A percentile compares a stretch with the other conserved stretches of the same genome.
Conservation (phyloP, 2,888 invertebrate genomes). For the Anodontia alba region DNA sequence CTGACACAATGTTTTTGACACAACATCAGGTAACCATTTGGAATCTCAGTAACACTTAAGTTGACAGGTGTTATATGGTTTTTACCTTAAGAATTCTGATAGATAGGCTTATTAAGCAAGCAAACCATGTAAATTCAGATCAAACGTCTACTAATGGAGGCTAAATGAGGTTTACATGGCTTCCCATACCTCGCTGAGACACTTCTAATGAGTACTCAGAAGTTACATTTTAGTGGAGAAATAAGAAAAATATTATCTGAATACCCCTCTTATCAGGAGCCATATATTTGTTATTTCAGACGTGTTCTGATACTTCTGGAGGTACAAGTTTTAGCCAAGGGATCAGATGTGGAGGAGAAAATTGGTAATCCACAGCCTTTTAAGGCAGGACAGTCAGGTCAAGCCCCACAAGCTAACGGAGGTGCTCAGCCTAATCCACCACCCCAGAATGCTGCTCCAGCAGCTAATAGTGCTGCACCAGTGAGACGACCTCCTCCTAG, state of each 20-base stretch:
- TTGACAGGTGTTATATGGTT: no score
- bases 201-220: neutral
- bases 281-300: slow-evolving; percentile 86
- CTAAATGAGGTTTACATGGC: no score
- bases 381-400: slow-evolving; percentile 60
- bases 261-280: no score
- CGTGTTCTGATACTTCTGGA: slow-evolving; percentile 94
- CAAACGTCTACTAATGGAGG: no score
- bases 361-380: slow-evolving; percentile 91
- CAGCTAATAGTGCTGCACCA: neutral
- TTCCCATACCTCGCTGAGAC: neutral
- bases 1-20: no score
- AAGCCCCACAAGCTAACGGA: neutral
- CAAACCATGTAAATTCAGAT: no score
- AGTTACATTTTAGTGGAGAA: neutral
- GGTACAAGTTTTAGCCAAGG: slow-evolving; percentile 90
- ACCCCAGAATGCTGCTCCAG: neutral
- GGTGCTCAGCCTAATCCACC: slow-evolving; percentile 13
- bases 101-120: no score
- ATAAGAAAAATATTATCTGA: neutral
- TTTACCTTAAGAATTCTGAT: no score
- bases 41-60: no score
- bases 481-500: neutral
- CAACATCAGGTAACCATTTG: no score
- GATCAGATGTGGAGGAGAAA: slow-evolving; percentile 89